A percentile compares a stretch with the other conserved stretches of the same genome.
Conservation (phyloP, 1,140 invertebrate genomes). For the Philotrypesis tridentata region DNA sequence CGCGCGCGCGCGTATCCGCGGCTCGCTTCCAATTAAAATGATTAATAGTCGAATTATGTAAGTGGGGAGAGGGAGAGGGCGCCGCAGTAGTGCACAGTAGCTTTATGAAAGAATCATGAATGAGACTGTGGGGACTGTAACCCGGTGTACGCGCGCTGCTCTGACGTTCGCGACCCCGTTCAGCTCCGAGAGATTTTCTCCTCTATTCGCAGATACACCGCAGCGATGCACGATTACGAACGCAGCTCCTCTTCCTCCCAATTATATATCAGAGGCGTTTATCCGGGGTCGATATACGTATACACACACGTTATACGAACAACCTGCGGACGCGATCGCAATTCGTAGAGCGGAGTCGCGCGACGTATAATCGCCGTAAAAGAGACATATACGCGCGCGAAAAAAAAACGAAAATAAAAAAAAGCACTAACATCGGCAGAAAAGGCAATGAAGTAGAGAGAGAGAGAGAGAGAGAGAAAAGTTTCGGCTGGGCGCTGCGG, state of each 20-base stretch:
- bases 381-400: neutral
- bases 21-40: constrained; percentile 44
- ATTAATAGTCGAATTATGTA: constrained; percentile 39
- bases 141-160: neutral
- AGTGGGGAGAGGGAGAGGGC: neutral
- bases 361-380: neutral
- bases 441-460: neutral
- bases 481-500: too few species aligned
- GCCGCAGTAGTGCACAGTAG: too few species aligned
- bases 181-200: too few species aligned
- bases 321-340: too few species aligned
- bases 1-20: constrained; percentile 9
- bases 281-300: too few species aligned
- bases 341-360: neutral
- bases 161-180: neutral
- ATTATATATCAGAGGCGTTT: too few species aligned
- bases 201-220: too few species aligned
- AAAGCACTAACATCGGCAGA: neutral
- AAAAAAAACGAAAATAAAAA: neutral
- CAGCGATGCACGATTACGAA: too few species aligned
- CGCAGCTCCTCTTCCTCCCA: neutral
- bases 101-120: constrained; percentile 26
- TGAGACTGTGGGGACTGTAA: neutral
- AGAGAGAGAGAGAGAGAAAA: neutral
- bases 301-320: too few species aligned